These are phyloP conservation scores for Rhincodon typus DNA, from an alignment of 2,797 vertebrate genomes.

Conservation along the genomic window DNA sequence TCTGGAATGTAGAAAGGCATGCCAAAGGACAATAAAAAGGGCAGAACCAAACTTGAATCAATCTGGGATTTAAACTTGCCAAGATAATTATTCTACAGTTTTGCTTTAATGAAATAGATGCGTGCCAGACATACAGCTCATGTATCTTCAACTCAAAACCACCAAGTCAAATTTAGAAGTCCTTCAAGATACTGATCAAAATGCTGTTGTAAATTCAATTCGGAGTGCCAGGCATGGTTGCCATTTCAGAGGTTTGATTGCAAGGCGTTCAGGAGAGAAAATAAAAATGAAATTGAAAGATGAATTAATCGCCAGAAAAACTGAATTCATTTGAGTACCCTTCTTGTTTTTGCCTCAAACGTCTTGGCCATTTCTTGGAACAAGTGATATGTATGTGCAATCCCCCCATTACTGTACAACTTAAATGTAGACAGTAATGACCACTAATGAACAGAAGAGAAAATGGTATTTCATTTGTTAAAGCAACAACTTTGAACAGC, in stretches of 20 bases:
- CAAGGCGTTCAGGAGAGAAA: background rate
- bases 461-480: background rate
- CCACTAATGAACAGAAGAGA: background rate
- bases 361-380: background rate
- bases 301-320: background rate
- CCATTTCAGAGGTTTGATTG: too few relatives aligned
- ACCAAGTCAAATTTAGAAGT: background rate
- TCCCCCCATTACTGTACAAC: background rate
- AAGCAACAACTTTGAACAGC: background rate
- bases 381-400: background rate
- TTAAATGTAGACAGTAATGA: too few relatives aligned
- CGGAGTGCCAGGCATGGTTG: too few relatives aligned
- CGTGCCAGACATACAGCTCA: background rate
- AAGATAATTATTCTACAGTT: background rate
- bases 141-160: background rate
- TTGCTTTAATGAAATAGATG: background rate
- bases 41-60: background rate
- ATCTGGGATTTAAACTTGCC: background rate
- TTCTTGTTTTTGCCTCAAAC: background rate
- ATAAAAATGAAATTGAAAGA: background rate
- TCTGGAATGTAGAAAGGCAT: background rate
- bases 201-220: too few relatives aligned
- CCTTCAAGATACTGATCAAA: too few relatives aligned
- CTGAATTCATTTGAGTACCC: background rate
- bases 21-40: background rate